Evolutionary conservation across 2,113 vertebrate genomes (phyloP), one percentile per base, ranked within the genome.

Genomic region (Uria lomvia): DNA sequence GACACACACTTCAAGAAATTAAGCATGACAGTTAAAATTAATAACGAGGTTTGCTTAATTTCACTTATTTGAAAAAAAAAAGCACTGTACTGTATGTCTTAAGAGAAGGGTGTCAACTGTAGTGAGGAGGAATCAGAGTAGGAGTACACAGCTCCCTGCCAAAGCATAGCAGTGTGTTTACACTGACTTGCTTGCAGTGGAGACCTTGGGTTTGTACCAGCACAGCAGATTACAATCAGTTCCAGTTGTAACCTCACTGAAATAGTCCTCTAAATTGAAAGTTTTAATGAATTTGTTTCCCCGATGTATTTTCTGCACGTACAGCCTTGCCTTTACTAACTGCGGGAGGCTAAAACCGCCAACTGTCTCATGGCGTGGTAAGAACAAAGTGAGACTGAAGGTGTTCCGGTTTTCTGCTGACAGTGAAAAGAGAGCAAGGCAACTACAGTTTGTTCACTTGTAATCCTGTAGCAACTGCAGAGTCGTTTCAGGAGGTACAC

Each of bases 171-270:
- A 1, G 32, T 59, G 66, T 75, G 87, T 94, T 96, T 94, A 94
- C 67, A n/a, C 29, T 62, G 36, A 56, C 34, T 87, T 42, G 26
- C 70, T 78, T 89, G 60, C 83, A 78, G 72, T 42, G 76, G 70
- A 89, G 94, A 90, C 73, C 88, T 92, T 93, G 83, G 60, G 86
- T 84, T 96, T 92, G 45, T 88, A 95, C 56, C 75, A 91, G n/a
- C 40, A 43, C 47, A 75, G 60, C 79, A 94, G 83, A 84, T 88
- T 65, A 71, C 75, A 70, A 27, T 74, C 75, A 60, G 58, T 88
- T 93, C 72, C 47, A 86, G 24, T 65, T 89, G 72, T 80, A 86
- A 49, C 56, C 59, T 75, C 56, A 21, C 86, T 81, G 36, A 91
- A 87, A 77, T n/a, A 65, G 79, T 53, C 18, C 43, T 84, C 16